Evolutionary conservation across 2,888 invertebrate species (phyloP), one percentile per base, ranked within the genome.

Genomic region (Frankliniella intonsa): DNA sequence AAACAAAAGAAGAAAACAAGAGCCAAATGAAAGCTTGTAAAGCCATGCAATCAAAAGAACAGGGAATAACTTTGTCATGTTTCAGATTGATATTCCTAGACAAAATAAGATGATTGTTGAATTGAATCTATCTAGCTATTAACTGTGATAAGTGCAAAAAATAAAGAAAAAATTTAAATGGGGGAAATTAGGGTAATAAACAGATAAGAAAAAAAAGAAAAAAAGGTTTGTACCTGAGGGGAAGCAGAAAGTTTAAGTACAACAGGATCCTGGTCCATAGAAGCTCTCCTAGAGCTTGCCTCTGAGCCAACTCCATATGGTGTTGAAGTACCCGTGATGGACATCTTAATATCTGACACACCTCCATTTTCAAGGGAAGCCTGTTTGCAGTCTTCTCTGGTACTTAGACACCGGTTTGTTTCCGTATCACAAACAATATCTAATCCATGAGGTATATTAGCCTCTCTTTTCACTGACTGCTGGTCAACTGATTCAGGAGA

Each of bases 281-380:
- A 76, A 5, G 69, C 69, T 25, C 69, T 76, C 25, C 69, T 76
- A 12, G 69, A 76, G 25, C 69, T 76, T 8, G 69, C 69, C 25
- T 76, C 69, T 22, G 69, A 76, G 69, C 69, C 25, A 22, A 25
- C 69, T 25, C 69, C 69, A 25, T 76, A 76, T 22, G 69, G 69
- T 22, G 69, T 76, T 3, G 69, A 76, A 9, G 69, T 22, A 22
- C 69, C 69, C 5, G 69, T 76, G 12, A 76, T 12, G 12, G 69
- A 25, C 25, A 76, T 25, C 25, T 76, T 22, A 9, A 12, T 25
- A 25, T 76, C 69, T 12, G 69, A 25, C 12, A 25, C 25, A 12
- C 10, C 10, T 12, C 69, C 69, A 22, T 76, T 76, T 22, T 76
- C 69, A 12, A 76, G 2, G 9, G 69, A 25, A 22, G 25, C 69